Percentiles rank a stretch among this genome's conserved stretches.
Conservation (phyloP, 2,888 invertebrate genomes). For the Chrysolina americana region DNA sequence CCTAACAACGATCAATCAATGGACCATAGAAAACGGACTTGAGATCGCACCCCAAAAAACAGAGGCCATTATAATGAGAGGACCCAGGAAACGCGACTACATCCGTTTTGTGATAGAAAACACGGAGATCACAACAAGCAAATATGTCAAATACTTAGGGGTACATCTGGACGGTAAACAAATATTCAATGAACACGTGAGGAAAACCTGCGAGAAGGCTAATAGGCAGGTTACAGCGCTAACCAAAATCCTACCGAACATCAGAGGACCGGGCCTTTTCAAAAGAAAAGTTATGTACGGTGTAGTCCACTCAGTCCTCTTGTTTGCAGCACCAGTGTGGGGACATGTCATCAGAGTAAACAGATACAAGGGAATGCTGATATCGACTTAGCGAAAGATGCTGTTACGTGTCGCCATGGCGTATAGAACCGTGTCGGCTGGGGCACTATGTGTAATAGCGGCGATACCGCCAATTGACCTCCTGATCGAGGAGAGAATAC, state of each 20-base stretch:
- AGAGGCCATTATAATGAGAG: slow-evolving; percentile 34
- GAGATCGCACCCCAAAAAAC: slow-evolving; percentile 33
- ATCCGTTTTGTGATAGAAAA: not conserved
- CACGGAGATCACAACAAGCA: not conserved
- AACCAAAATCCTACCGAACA: slow-evolving; percentile 34
- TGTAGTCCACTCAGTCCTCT: slow-evolving; percentile 30
- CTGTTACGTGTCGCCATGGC: slow-evolving; percentile 27
- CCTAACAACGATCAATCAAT: slow-evolving; percentile 2
- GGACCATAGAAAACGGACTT: slow-evolving; percentile 26
- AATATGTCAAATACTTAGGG: slow-evolving; percentile 24
- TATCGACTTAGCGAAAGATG: no score
- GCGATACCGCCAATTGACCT: slow-evolving; percentile 1
- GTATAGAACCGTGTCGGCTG: slow-evolving; percentile 40
- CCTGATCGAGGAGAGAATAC: not conserved
- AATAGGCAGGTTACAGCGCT: no score
- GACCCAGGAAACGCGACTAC: slow-evolving; percentile 10
- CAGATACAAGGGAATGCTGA: no score
- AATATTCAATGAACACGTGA: no score
- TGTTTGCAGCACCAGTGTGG: slow-evolving; percentile 35
- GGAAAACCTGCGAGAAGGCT: no score
- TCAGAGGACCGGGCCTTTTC: slow-evolving; percentile 23
- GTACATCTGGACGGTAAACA: slow-evolving; percentile 16
- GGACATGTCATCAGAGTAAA: slow-evolving; percentile 15
- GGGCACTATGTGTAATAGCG: slow-evolving; percentile 37
- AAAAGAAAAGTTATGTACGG: slow-evolving; percentile 32